Percentiles rank a stretch among this genome's conserved stretches.
phyloP scores from a whole-genome alignment of 37 sponge, comb jelly and placozoan genomes.

The Cliona cf. orientalis region DNA sequence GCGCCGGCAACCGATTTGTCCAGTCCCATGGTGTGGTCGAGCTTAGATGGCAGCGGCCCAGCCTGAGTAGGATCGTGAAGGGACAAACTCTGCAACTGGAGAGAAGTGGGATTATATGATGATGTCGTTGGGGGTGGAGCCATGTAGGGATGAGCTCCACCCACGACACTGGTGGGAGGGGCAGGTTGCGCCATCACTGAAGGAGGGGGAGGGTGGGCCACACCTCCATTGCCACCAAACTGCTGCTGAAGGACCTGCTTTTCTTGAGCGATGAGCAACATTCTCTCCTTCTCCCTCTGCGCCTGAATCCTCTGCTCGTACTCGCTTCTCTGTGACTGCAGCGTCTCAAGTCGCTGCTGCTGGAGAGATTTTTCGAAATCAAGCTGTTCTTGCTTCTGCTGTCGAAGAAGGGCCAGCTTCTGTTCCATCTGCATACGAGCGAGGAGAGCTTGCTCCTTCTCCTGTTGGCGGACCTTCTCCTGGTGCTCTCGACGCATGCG shows the following conservation, averaged over 20 bases:
- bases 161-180: neutral
- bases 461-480: conserved; percentile 91
- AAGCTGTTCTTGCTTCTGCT: conserved; percentile 92
- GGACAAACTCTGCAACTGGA: conserved; percentile 29
- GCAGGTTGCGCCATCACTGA: neutral
- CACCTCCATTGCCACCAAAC: conserved; percentile 38
- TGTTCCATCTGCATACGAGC: conserved; percentile 97
- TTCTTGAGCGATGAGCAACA: conserved; percentile 71
- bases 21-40: conserved; percentile 4
- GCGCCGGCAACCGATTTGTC: too few relatives aligned
- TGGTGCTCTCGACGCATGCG: conserved; percentile 78
- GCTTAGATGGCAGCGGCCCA: conserved; percentile 23
- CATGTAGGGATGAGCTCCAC: neutral
- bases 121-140: neutral
- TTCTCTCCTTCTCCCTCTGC: conserved; percentile 74
- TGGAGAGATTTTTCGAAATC: conserved; percentile 77
- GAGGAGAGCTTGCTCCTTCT: conserved; percentile 81
- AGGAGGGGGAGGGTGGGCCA: neutral
- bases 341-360: conserved; percentile 48
- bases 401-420: conserved; percentile 92
- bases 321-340: conserved; percentile 45
- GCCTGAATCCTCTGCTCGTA: conserved; percentile 57
- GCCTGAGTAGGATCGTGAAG: conserved; percentile 25
- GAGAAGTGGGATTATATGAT: neutral
- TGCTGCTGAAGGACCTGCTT: conserved; percentile 73